Evolutionary conservation across 2,888 invertebrate genomes (phyloP), one percentile per base, ranked within the genome.

Genomic region (Nycteola revayana): DNA sequence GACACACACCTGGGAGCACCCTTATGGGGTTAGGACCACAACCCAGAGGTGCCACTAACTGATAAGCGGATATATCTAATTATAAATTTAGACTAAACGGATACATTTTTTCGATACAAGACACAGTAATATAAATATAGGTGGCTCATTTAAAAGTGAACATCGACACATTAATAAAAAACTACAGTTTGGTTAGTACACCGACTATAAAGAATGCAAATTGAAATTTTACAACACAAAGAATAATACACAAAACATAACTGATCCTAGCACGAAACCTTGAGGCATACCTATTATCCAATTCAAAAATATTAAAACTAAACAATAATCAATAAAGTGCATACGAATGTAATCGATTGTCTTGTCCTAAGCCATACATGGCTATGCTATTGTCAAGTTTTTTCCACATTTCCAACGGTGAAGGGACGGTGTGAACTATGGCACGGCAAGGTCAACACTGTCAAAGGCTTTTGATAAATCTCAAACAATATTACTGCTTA

Each of bases 341-440:
- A 79, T 77, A 77, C 63, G 66, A 60, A 63, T 75, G 66, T 86
- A 86, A 86, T 86, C 85, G 78, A 86, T 85, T 86, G 84, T 85
- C 71, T 82, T 76, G 77, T 78, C 75, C 72, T 73, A 67, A 70
- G 58, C 63, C 69, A 69, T 66, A 75, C 72, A 64, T 67, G 81
- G 81, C 82, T 80, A 60, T 61, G 62, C 76, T 65, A 85, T 87
- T 87, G 86, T 84, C 60, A 56, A 58, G 75, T 87, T 70, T 87
- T 86, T 87, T 79, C 78, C 75, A 79, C 75, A 81, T 82, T 85
- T 83, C 62, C 79, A 68, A 70, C 75, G 78, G 87, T 86, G 87
- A 87, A 87, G 87, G 87, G 87, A 75, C 80, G 79, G 85, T 84
- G 82, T 79, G 85, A 84, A 85, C 79, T 76, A 75, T 73, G 75